Base-by-base conservation (phyloP, 2,888 invertebrate genomes). In the Petrophora chlorosata region DNA sequence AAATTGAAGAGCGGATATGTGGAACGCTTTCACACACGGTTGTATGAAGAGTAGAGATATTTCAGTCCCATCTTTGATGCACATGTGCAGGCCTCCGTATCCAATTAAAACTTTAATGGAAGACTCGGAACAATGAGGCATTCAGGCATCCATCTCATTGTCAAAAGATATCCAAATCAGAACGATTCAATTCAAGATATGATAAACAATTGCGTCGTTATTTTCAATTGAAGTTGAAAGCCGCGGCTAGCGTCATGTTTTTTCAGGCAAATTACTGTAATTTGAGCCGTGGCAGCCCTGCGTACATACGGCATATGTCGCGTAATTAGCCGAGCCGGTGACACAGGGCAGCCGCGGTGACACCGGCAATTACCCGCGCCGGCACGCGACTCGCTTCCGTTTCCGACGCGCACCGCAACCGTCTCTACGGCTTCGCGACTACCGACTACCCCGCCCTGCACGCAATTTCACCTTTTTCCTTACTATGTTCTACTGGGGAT, bases 301-400 rank as follows among this genome's bases (percentile, higher is more conserved):
- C 40, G 10, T 40, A 14, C 54, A 66, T 56, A 55, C 61, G 62
- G 63, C 80, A 79, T 73, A 81, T 84, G 76, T 49, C 35, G 60
- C 51, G 73, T 70, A 75, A 79, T 77, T 77, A 73, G 61, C 57
- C 15, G 39, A 54, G 45, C 54, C 56, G 66, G 71, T 59, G 69
- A 63, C 68, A 67, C 59, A 54, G 64, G 62, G 46, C 57, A 54
- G 66, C 46, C 53, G 70, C 63, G 67, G 76, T 79, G 84, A 83
- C 86, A 84, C 76, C 76, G 76, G 67, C 82, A 77, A 86, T 86
- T 85, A 82, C 61, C 46, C 50, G 47, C 44, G 56, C 51, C 47
- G 65, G 80, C 84, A 84, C 86, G 85, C 85, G 82, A 80, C 73
- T 75, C 77, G 70, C 77, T 85, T 85, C 85, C 86, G 88, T 73